A percentile compares a stretch with the other conserved stretches of the same genome.
These are phyloP conservation scores for Eptesicus fuscus DNA, from an alignment of 2,113 vertebrate genomes.

Conservation along the genomic window DNA sequence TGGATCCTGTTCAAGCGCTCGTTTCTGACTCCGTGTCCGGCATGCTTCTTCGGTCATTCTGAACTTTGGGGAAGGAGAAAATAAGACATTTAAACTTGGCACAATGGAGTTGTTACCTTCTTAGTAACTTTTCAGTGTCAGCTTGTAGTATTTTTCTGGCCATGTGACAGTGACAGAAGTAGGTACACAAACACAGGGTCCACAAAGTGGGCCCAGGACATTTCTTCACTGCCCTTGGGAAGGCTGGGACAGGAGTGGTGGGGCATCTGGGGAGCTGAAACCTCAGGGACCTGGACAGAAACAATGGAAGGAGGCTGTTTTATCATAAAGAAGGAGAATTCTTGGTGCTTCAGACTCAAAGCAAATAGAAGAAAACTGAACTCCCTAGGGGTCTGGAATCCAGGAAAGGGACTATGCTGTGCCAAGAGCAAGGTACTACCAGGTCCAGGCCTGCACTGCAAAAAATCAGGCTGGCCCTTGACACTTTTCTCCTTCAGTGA, in stretches of 20 bases:
- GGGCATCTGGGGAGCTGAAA: neutral
- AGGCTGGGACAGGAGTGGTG: neutral
- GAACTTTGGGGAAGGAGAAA: conserved; percentile 47
- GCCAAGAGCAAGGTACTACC: neutral
- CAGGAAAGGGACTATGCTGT: neutral
- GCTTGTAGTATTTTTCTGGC: neutral
- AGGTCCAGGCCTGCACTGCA: neutral
- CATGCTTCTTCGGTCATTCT: conserved; percentile 96
- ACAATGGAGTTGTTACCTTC: neutral
- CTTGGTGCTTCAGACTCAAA: neutral
- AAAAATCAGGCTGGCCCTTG: neutral
- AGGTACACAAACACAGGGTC: neutral
- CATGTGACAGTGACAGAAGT: neutral
- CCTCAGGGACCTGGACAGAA: neutral
- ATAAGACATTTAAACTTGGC: neutral
- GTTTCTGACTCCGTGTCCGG: conserved; percentile 96
- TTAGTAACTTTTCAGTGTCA: neutral
- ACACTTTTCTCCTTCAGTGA: neutral
- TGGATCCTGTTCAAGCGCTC: conserved; percentile 90
- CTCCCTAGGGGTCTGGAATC: neutral
- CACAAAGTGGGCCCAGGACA: neutral
- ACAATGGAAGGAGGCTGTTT: neutral
- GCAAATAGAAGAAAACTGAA: neutral
- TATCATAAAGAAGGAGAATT: conserved; percentile 10
- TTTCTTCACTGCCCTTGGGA: neutral